Percentiles rank a stretch among this genome's conserved stretches.
These are phyloP conservation scores for Conchocele bisecta DNA, from an alignment of 2,888 invertebrate species.

Conservation along the genomic window DNA sequence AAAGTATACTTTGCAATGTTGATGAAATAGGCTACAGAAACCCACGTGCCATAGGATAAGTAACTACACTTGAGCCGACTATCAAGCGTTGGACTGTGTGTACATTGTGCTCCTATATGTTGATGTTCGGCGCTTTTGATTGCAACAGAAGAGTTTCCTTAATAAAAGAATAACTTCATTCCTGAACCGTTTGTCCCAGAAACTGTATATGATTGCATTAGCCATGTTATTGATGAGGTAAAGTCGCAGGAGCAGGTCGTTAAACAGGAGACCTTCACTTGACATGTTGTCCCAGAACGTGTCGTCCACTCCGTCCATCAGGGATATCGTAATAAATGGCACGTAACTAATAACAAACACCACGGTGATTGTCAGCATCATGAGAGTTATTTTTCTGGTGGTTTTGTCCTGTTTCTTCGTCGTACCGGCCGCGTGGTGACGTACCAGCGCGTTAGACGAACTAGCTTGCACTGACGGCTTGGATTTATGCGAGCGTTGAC, in stretches of 20 bases:
- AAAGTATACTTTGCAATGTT: no score
- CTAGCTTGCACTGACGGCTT: not conserved
- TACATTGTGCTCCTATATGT: no score
- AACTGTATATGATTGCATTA: slow-evolving; percentile 58
- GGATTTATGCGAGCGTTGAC: no score
- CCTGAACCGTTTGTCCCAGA: slow-evolving; percentile 53
- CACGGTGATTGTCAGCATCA: slow-evolving; percentile 58
- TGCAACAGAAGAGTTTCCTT: slow-evolving; percentile 4
- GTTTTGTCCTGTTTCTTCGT: slow-evolving; percentile 40
- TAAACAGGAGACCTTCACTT: slow-evolving; percentile 3
- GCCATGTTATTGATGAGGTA: slow-evolving; percentile 57
- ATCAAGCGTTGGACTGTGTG: no score
- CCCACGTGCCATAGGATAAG: no score
- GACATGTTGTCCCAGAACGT: slow-evolving; percentile 34
- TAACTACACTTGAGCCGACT: no score
- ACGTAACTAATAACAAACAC: slow-evolving; percentile 54
- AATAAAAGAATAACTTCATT: slow-evolving; percentile 14
- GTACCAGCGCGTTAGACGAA: slow-evolving; percentile 25
- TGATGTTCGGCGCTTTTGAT: no score
- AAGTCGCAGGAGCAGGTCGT: slow-evolving; percentile 43
- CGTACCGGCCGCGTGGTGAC: slow-evolving; percentile 20
- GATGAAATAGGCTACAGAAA: no score
- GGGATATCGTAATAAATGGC: slow-evolving; percentile 49
- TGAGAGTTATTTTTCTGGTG: slow-evolving; percentile 57
- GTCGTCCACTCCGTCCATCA: slow-evolving; percentile 25